Evolutionary conservation across 2,888 invertebrate species (phyloP), one percentile per base, ranked within the genome.

Genomic region (Chrysina gloriosa): DNA sequence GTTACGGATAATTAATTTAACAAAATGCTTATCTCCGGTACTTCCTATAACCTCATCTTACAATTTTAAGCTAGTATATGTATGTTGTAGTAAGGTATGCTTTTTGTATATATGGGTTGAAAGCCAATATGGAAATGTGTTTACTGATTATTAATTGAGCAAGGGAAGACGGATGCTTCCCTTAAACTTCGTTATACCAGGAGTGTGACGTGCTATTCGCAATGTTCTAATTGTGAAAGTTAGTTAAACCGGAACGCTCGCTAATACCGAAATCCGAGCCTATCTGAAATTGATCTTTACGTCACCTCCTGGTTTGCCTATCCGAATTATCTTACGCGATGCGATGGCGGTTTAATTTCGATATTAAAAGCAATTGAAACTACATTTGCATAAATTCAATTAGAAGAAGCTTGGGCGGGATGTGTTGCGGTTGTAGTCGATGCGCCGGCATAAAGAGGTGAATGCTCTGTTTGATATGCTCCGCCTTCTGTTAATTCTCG

Each of bases 301-400:
- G 16, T 45, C 16, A 61, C 29, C 48, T 52, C 7, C 52, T 29
- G 52, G 7, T 19, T n/a, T n/a, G 16, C 16, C 31, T 31, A 7
- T 31, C 31, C 31, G 31, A 19, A 3, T 31, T 52, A 52, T 52
- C 52, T 52, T 34, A 14, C 9, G 1, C 11, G 19, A 14, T 9
- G 11, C 31, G 7, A 27, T 31, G 9, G 42, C 42, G 14, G 36
- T 61, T 61, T 42, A 61, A 61, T 61, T 45, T 45, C 58, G 42
- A 61, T 42, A 61, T 61, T 61, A 61, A 42, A 61, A 25, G 58
- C 58, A 45, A 61, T 61, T 61, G 42, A 45, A 31, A 42, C 16
- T 42, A 36, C 42, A 61, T 61, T 61, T 61, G 58, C 58, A 61
- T 61, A 61, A 61, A 61, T 61, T 61, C 58, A 61, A 61, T 61